Evolutionary conservation across 2,888 invertebrate genomes (phyloP).

Genomic region (Mellilla xanthometata): DNA sequence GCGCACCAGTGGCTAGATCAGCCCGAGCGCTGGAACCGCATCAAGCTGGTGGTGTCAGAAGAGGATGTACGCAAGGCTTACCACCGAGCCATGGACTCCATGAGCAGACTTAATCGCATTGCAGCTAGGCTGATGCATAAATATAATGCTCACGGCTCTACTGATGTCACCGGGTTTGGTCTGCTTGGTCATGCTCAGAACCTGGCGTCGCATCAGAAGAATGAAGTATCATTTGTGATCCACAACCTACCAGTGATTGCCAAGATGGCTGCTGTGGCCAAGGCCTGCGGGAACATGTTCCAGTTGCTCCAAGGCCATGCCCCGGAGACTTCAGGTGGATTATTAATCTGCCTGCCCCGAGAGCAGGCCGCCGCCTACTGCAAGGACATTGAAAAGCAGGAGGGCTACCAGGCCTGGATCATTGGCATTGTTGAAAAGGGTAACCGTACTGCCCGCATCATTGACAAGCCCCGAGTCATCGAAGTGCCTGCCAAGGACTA

Average conservation of each 20-base stretch:
- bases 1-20: constrained; percentile 95
- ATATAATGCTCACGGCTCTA: constrained; percentile 95
- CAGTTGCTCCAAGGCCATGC: constrained; percentile 91
- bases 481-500: constrained; percentile 96
- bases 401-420: constrained; percentile 98
- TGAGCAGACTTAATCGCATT: constrained; percentile 91
- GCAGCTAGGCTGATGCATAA: constrained; percentile 94
- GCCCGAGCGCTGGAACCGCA: constrained; percentile 88
- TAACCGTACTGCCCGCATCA: constrained; percentile 94
- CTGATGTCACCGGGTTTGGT: constrained; percentile 94
- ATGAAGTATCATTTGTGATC: constrained; percentile 93
- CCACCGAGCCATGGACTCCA: constrained; percentile 92
- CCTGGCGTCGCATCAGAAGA: constrained; percentile 92
- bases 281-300: constrained; percentile 93
- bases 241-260: constrained; percentile 94
- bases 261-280: constrained; percentile 93
- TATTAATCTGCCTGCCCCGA: constrained; percentile 94
- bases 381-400: constrained; percentile 97
- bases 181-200: constrained; percentile 92
- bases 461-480: constrained; percentile 97
- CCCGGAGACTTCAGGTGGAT: constrained; percentile 93
- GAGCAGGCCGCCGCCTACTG: constrained; percentile 98
- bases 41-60: constrained; percentile 90
- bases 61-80: constrained; percentile 93
- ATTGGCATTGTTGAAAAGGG: constrained; percentile 98